A percentile compares a stretch with the other conserved stretches of the same genome.
These are phyloP conservation scores for Ochropleura plecta DNA, from an alignment of 2,888 invertebrate genomes.

Conservation along the genomic window DNA sequence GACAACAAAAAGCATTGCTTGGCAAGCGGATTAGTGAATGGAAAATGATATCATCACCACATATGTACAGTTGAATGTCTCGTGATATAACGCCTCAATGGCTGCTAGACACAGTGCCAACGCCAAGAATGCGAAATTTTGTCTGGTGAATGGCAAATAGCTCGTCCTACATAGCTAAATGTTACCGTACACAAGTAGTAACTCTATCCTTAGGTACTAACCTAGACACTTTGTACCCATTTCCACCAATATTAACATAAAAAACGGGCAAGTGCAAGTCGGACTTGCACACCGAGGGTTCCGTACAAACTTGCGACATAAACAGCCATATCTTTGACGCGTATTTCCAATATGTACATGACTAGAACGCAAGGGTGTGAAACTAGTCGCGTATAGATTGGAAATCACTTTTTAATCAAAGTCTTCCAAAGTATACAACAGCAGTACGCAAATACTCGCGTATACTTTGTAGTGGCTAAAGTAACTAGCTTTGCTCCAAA, in stretches of 20 bases:
- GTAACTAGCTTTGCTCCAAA: too few relatives aligned
- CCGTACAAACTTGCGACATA: too few relatives aligned
- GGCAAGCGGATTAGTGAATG: conserved; percentile 32
- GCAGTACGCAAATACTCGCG: too few relatives aligned
- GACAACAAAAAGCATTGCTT: conserved; percentile 21
- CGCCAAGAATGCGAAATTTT: conserved; percentile 53
- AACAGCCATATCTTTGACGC: too few relatives aligned
- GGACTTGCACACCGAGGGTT: too few relatives aligned
- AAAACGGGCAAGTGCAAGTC: too few relatives aligned
- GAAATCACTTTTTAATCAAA: too few relatives aligned
- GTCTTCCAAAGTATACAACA: too few relatives aligned
- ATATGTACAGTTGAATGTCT: conserved; percentile 29
- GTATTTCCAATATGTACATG: too few relatives aligned
- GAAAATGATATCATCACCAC: conserved; percentile 53
- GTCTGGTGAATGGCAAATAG: conserved; percentile 45
- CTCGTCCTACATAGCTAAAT: conserved; percentile 32
- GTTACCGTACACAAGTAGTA: not conserved
- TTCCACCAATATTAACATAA: not conserved
- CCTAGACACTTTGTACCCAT: not conserved
- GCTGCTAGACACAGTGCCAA: conserved; percentile 29
- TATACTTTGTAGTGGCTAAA: too few relatives aligned
- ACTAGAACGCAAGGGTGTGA: too few relatives aligned
- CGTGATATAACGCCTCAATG: conserved; percentile 33
- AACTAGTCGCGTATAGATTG: too few relatives aligned
- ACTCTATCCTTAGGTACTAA: not conserved